These are phyloP conservation scores for Bothrops jararaca DNA, from an alignment of 2,113 vertebrate genomes.

Conservation along the genomic window DNA sequence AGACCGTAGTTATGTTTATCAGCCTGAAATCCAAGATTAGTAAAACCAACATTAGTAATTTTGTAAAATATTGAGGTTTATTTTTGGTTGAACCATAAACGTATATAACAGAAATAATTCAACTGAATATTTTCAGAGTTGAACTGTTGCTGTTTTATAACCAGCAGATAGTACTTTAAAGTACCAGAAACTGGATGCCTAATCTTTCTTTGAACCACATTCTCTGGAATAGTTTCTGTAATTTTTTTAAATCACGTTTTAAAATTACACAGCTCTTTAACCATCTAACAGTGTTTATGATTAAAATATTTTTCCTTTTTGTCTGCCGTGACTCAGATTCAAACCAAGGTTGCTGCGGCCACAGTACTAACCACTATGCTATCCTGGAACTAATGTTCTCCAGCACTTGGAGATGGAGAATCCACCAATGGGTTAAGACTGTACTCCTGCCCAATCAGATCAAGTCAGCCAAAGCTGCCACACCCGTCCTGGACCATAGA, in stretches of 20 bases:
- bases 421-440: too few relatives aligned
- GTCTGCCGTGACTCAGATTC: background rate
- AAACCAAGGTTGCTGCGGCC: background rate
- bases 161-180: background rate
- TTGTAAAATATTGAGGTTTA: background rate
- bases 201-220: background rate
- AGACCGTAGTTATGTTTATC: background rate
- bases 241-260: background rate
- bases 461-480: too few relatives aligned
- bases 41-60: background rate
- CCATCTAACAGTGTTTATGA: too few relatives aligned
- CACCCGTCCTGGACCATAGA: too few relatives aligned
- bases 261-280: background rate
- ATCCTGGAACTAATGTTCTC: background rate
- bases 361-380: background rate
- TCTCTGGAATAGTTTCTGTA: background rate
- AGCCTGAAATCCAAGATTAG: background rate
- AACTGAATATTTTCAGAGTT: background rate
- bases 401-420: too few relatives aligned
- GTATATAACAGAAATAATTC: background rate
- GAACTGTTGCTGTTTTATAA: background rate
- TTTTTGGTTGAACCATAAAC: too few relatives aligned
- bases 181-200: background rate
- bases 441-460: too few relatives aligned
- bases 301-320: background rate